Conservation (phyloP, 2,888 invertebrate species). For the Orthosia cruda region DNA sequence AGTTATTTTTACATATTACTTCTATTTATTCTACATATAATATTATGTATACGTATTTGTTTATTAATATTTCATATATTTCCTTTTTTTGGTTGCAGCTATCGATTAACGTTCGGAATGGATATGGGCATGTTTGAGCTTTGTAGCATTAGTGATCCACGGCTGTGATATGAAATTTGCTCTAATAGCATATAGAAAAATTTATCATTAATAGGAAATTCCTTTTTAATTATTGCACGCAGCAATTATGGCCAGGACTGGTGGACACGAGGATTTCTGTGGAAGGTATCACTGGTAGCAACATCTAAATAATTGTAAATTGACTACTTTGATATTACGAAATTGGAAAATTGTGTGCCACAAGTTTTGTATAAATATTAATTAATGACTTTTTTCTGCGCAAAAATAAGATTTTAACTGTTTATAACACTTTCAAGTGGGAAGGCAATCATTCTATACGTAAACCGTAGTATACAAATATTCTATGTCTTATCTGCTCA, state of each 20-base stretch:
- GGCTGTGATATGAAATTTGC: constrained; percentile 90
- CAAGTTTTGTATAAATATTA: constrained; percentile 62
- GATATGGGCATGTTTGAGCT: constrained; percentile 91
- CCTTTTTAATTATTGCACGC: constrained; percentile 89
- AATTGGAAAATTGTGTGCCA: constrained; percentile 68
- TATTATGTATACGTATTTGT: constrained; percentile 62
- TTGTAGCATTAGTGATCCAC: constrained; percentile 85
- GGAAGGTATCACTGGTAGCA: constrained; percentile 93
- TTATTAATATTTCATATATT: constrained; percentile 72
- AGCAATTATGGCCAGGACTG: constrained; percentile 92
- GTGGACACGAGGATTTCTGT: constrained; percentile 93
- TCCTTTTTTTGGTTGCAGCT: constrained; percentile 90
- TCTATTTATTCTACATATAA: constrained; percentile 52
- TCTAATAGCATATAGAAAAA: constrained; percentile 79
- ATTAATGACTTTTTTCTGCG: constrained; percentile 39
- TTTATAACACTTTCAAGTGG: constrained; percentile 19
- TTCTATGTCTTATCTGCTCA: constrained; percentile 5
- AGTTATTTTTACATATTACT: constrained; percentile 7
- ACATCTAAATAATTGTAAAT: constrained; percentile 83
- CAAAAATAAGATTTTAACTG: constrained; percentile 56
- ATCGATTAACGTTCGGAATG: constrained; percentile 90
- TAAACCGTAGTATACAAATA: constrained; percentile 25
- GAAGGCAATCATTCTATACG: constrained; percentile 9
- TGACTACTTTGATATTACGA: constrained; percentile 62
- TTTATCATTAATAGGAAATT: constrained; percentile 82